Percentiles rank a stretch among this genome's conserved stretches.
phyloP scores from a whole-genome alignment of 2,797 vertebrate species.

The Vultur gryphus region DNA sequence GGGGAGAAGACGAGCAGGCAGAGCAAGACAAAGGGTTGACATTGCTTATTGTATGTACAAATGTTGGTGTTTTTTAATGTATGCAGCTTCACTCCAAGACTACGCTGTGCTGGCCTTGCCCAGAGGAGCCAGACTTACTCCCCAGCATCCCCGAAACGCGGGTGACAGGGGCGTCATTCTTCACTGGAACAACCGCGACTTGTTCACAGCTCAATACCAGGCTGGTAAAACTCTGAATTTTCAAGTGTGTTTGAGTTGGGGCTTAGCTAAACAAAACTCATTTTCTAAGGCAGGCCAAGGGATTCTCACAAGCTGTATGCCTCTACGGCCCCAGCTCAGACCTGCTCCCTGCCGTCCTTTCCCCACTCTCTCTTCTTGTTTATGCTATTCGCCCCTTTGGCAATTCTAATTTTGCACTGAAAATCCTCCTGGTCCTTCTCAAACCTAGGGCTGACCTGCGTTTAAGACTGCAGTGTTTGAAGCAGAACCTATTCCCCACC shows the following conservation, averaged over 20 bases:
- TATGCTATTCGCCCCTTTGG: background rate
- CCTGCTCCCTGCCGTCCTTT: background rate
- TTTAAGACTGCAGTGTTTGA: slow-evolving; percentile 5
- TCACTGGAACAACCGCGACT: background rate
- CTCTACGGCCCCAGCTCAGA: background rate
- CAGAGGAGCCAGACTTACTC: background rate
- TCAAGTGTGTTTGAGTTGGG: slow-evolving; percentile 48
- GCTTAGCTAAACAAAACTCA: slow-evolving; percentile 62
- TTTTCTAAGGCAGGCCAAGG: slow-evolving; percentile 4
- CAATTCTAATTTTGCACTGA: background rate
- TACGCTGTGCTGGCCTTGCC: background rate
- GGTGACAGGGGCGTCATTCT: background rate
- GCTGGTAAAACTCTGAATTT: background rate
- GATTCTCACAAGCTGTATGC: background rate
- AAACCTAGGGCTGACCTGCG: slow-evolving; percentile 1
- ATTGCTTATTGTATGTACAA: background rate
- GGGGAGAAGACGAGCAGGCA: background rate
- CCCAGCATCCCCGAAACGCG: fast-evolving
- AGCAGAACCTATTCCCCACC: slow-evolving; percentile 26
- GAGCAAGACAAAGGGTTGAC: background rate
- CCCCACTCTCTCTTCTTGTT: background rate
- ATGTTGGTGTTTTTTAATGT: background rate
- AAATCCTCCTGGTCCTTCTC: slow-evolving; percentile 44
- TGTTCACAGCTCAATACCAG: background rate
- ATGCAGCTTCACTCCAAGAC: background rate